A percentile compares a stretch with the other conserved stretches of the same genome.
Evolutionary conservation across 2,797 vertebrate genomes (phyloP).

Genomic region (Darevskia mixta): DNA sequence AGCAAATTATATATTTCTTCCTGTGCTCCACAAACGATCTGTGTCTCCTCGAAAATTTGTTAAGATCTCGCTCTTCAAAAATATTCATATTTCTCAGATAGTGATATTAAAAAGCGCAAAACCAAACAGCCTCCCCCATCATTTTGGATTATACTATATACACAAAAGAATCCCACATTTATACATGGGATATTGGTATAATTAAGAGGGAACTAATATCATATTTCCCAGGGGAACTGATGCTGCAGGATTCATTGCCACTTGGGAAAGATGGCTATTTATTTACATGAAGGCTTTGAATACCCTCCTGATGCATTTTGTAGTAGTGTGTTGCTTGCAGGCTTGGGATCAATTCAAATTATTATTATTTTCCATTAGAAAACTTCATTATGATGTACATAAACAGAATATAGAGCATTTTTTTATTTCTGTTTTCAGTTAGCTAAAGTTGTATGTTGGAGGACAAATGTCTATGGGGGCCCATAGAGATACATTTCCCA

Average conservation of each 20-base stretch:
- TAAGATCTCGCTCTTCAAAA: background rate
- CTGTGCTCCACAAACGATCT: too few species aligned
- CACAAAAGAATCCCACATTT: background rate
- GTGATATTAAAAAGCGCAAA: background rate
- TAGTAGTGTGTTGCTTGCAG: background rate
- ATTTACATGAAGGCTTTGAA: accelerated
- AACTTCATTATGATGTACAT: background rate
- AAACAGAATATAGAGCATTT: accelerated
- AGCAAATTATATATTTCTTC: background rate
- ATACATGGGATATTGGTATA: background rate
- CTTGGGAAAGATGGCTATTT: background rate
- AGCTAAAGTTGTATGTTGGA: background rate
- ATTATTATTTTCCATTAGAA: constrained; percentile 29
- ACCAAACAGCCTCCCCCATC: background rate
- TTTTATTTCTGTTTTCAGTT: accelerated
- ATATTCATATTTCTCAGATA: background rate
- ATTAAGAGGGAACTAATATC: background rate
- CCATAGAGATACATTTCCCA: background rate
- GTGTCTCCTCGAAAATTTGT: background rate
- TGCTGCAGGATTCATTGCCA: background rate
- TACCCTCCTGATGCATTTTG: background rate
- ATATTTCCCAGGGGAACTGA: background rate
- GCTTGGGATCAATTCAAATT: background rate
- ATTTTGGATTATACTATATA: background rate
- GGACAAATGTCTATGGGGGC: background rate